phyloP scores from a whole-genome alignment of 2,888 invertebrate species.

The Tenthredo mesomela region DNA sequence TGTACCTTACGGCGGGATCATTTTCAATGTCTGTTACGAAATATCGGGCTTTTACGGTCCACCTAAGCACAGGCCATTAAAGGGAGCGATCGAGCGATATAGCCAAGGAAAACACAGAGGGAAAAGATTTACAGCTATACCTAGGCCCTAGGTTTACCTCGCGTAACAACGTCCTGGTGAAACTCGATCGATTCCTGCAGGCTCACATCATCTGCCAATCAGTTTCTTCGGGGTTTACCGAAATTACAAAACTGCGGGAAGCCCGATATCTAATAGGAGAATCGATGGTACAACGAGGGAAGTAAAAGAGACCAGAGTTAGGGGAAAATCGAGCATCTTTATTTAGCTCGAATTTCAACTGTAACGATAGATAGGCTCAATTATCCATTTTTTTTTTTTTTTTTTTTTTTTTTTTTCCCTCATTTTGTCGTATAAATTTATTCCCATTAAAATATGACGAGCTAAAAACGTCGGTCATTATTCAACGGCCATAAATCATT shows the following conservation, averaged over 20 bases:
- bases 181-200: conserved; percentile 28
- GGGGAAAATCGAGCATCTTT: neutral
- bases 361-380: neutral
- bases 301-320: neutral
- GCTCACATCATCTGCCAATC: conserved; percentile 31
- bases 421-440: neutral
- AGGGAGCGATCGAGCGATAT: conserved; percentile 38
- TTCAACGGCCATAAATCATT: neutral
- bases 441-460: conserved; percentile 15
- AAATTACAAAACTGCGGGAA: conserved; percentile 31
- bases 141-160: neutral
- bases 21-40: conserved; percentile 36
- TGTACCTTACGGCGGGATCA: conserved; percentile 14
- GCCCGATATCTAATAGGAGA: neutral
- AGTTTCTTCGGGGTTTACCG: neutral
- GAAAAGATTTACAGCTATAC: conserved; percentile 25
- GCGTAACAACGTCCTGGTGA: neutral
- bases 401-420: neutral
- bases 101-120: conserved; percentile 38
- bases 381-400: neutral
- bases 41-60: conserved; percentile 42
- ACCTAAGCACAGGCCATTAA: conserved; percentile 43
- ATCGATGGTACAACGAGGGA: conserved; percentile 5
- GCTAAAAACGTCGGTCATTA: neutral
- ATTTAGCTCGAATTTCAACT: neutral